Evolutionary conservation across 2,113 vertebrate species (phyloP), one percentile per base, ranked within the genome.

Genomic region (Hemicordylus capensis): DNA sequence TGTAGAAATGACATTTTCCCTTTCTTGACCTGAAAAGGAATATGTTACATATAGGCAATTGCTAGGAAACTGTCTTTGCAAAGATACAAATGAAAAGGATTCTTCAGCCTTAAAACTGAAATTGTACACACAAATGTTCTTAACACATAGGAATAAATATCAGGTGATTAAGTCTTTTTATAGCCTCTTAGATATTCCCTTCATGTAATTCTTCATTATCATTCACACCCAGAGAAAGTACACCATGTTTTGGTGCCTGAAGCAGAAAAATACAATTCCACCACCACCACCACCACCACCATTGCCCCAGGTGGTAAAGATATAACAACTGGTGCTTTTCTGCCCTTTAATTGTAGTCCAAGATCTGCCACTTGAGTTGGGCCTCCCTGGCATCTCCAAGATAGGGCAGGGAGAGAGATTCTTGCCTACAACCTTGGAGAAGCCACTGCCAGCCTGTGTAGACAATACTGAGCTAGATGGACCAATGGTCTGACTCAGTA

Each of bases 1-100:
- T 14, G 74, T 58, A 86, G 88, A 92, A 93, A 89, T 91, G 83
- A 89, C 87, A 92, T 94, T 92, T 92, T 89, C 84, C 37, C 72
- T 28, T 48, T 83, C 63, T 87, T 78, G 12, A 76, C 86, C 85
- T 76, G 66, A 87, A 15, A 28, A 89, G 51, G 31, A 14, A 11
- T 34, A 19, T 34, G 34, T 63, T 81, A 72, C 17, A 14, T 85
- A 5, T 83, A 46, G 86, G 89, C 87, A 91, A 93, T 78, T 89
- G 59, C 88, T 90, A 87, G 81, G 75, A 87, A 89, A 72, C 77
- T 91, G 58, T 34, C 58, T 76, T 56, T 74, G 24, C 69, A 85
- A 84, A 1, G 4, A 86, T 42, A 83, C 37, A 84, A 84, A 89
- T 89, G 44, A 11, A 85, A 92, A 88, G 69, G 28, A 83, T 14